phyloP scores from a whole-genome alignment of 2,888 invertebrate genomes.

The Tribolium freemani region DNA sequence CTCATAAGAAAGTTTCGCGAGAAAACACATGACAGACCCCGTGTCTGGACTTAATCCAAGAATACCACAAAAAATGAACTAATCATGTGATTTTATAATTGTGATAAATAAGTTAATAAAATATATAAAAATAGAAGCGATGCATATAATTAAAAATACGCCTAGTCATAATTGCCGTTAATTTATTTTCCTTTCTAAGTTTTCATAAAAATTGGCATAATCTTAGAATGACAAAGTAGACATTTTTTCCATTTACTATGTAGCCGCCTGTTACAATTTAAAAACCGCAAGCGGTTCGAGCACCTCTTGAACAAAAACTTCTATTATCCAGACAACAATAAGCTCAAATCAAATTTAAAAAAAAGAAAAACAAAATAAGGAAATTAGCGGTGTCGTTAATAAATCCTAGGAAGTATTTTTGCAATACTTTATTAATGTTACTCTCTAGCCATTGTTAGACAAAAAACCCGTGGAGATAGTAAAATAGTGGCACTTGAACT shows the following conservation, averaged over 20 bases:
- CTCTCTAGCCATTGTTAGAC: neutral
- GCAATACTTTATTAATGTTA: neutral
- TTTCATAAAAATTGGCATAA: neutral
- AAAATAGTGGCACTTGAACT: neutral
- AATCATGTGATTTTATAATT: constrained; percentile 13
- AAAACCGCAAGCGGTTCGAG: too few relatives aligned
- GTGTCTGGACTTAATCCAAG: constrained; percentile 48
- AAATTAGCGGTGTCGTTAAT: neutral
- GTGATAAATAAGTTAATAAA: constrained; percentile 3
- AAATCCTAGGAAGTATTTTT: too few relatives aligned
- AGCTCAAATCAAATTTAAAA: too few relatives aligned
- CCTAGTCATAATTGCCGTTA: neutral
- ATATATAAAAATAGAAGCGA: neutral
- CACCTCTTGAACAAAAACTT: too few relatives aligned
- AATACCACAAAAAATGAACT: constrained; percentile 16
- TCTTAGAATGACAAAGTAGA: neutral
- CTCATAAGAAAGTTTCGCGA: constrained; percentile 13
- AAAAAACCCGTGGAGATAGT: neutral
- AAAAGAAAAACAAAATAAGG: neutral
- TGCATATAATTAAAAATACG: neutral
- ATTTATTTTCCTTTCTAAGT: neutral
- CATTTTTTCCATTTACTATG: neutral
- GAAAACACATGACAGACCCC: constrained; percentile 47
- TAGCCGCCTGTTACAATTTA: too few relatives aligned
- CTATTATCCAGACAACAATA: too few relatives aligned